Conservation (phyloP, 35 echinoderm and acorn worm genomes). For the Apostichopus japonicus region DNA sequence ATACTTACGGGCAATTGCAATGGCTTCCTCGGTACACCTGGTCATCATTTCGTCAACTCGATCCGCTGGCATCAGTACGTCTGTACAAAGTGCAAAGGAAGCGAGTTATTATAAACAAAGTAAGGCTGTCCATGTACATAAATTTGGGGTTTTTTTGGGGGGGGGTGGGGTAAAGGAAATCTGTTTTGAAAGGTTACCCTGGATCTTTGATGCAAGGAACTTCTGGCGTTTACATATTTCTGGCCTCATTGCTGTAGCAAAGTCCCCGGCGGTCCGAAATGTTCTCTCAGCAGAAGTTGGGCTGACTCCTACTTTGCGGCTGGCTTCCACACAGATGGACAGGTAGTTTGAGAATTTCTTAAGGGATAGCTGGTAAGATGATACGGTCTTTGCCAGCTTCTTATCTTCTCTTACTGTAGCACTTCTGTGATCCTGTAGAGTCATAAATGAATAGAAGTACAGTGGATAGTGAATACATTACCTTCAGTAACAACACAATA, state of each 20-base stretch:
- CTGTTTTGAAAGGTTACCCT: neutral
- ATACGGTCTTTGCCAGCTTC: neutral
- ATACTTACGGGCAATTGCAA: neutral
- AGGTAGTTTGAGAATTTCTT: conserved; percentile 23
- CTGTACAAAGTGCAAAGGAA: neutral
- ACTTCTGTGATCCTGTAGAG: neutral
- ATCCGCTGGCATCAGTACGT: neutral
- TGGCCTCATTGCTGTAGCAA: neutral
- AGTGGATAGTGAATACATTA: conserved; percentile 24
- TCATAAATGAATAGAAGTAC: neutral
- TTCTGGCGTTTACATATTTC: neutral
- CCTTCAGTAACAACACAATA: neutral
- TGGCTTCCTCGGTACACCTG: neutral
- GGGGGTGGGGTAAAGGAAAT: neutral
- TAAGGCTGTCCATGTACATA: neutral
- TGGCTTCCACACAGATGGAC: neutral
- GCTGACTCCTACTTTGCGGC: neutral
- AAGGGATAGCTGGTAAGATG: neutral
- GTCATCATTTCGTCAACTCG: neutral
- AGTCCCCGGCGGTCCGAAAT: neutral
- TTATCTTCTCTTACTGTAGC: neutral
- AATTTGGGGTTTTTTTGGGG: neutral
- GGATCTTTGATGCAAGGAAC: neutral
- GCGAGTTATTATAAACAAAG: neutral
- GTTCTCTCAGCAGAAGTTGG: neutral